Evolutionary conservation across 2,888 invertebrate species (phyloP), one percentile per base, ranked within the genome.

Genomic region (Phortica okadai): DNA sequence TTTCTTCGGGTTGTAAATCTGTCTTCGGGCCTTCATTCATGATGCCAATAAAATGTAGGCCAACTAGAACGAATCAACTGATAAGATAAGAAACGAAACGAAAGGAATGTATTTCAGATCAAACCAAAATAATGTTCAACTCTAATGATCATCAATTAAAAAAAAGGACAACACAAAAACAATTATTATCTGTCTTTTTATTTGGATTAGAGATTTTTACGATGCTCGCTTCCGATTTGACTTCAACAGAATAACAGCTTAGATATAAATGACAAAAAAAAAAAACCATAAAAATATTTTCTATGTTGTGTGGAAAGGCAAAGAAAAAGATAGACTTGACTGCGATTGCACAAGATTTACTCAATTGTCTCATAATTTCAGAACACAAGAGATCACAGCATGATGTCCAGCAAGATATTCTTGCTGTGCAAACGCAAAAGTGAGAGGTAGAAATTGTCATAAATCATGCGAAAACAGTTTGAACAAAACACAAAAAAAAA

Each of bases 391-490:
- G 41, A 59, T 50, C 74, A 50, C 74, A 11, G 11, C 74, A 76
- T 74, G 74, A n/a, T 67, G 76, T 45, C 69, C 41, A 67, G n/a
- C 45, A 44, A 50, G 33, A 16, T 25, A 77, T 76, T 75, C 74
- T 74, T 44, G 41, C 33, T 10, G 1, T 45, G 33, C 33, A 4
- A 42, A 5, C 10, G 45, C 50, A 42, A 56, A 33, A 72, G 16
- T 21, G 54, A 33, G 21, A 25, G 33, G 44, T 44, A n/a, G 3
- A 70, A 44, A 16, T 54, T 7, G 56, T 54, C 87, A 87, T 85
- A 87, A 85, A 87, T 85, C 85, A 85, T 87, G 86, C 80, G 81
- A 84, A 85, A 85, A 76, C 59, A 77, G 77, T 80, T 81, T 79
- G 82, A 84, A 33, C 85, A 80, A 86, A 84, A 82, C 80, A 83